These are phyloP conservation scores for Procambarus virginalis DNA, from an alignment of 1,140 invertebrate genomes.

Conservation along the genomic window DNA sequence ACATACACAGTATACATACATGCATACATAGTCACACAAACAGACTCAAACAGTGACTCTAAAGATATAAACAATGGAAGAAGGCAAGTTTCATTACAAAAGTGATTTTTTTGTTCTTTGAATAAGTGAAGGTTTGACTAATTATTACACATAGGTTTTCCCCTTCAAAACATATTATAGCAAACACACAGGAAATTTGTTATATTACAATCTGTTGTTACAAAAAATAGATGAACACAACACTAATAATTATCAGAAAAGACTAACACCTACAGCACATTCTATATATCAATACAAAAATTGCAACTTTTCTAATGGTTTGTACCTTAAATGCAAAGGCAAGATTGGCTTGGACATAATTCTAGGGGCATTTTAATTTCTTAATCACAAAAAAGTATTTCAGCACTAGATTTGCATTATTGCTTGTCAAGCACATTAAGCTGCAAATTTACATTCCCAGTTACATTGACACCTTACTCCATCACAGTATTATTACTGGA, in stretches of 20 bases:
- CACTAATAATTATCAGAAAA: not conserved
- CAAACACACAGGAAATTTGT: not conserved
- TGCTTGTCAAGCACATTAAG: not conserved
- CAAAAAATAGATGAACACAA: not conserved
- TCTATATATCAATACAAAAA: not conserved
- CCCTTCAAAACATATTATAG: not conserved
- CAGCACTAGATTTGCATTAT: not conserved
- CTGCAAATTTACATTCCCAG: not conserved
- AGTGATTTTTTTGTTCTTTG: too few species aligned
- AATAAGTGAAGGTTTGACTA: too few species aligned
- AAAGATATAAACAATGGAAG: too few species aligned
- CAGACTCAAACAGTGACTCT: too few species aligned
- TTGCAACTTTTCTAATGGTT: not conserved
- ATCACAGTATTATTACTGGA: not conserved
- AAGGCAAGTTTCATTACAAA: too few species aligned
- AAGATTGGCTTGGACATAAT: not conserved
- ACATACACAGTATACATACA: too few species aligned
- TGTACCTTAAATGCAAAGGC: not conserved
- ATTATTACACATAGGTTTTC: too few species aligned
- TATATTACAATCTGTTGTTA: not conserved
- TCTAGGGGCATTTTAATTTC: not conserved
- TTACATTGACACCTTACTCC: not conserved
- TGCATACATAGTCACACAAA: too few species aligned
- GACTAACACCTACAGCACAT: not conserved
- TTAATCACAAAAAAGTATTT: not conserved